Base-by-base conservation (phyloP, 2,888 invertebrate species). In the Aradus depressus region DNA sequence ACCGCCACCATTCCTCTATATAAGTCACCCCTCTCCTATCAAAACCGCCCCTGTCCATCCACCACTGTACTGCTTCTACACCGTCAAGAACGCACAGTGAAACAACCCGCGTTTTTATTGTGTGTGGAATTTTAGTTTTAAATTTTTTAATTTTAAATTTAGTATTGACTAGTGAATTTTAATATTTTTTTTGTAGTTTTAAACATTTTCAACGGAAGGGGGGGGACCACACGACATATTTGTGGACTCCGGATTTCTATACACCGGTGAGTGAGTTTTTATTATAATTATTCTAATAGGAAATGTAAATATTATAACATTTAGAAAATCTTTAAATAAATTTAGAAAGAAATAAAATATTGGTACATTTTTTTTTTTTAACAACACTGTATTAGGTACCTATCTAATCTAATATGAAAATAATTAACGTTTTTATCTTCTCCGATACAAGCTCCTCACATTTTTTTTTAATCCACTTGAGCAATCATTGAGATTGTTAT, bases 1-100 rank as follows among this genome's bases (percentile, higher is more conserved):
- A 6, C 38, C 38, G 16, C 38, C 38, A 38, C 38, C 38, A 10
- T 38, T 21, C 38, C 38, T 16, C 38, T 38, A 38, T 38, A 38
- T 38, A 38, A 38, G 19, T 22, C 38, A 38, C 38, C 38, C 38
- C 38, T 18, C 38, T 38, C 38, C 22, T 6, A 38, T 19, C 16
- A 18, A 38, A 18, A 16, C 38, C 38, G 38, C 38, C 38, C 38
- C 38, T 21, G 38, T 22, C 38, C 22, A 18, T 10, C 38, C 8
- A 12, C 8, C 8, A 12, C 28, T 28, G 28, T 28, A 19, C 38
- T 21, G 38, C 38, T 38, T 21, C 18, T 21, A 38, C 38, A 38
- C 22, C 38, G 6, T 38, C 16, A 38, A 19, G 4, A 5, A 34
- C 35, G 14, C 18, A 4, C 38, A 38, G 38, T 38, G 38, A 22